Percentiles rank a stretch among this genome's conserved stretches.
Evolutionary conservation across 2,797 vertebrate genomes (phyloP).

Genomic region (Momotus momota): DNA sequence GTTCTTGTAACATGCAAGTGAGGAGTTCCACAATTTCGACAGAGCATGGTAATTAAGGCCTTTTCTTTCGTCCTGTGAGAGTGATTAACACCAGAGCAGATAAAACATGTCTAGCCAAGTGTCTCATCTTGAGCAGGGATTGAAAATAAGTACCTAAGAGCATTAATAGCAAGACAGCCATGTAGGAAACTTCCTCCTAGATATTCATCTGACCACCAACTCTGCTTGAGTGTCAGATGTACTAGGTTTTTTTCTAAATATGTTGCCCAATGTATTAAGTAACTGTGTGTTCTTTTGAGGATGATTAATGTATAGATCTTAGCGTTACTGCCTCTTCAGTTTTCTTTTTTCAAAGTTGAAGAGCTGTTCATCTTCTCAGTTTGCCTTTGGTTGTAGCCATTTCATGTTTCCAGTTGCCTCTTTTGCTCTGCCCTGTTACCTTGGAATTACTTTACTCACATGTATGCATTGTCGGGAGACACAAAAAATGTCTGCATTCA

Average conservation of each 20-base stretch:
- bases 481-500: neutral
- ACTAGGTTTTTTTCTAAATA: neutral
- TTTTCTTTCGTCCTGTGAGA: neutral
- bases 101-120: neutral
- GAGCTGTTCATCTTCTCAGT: neutral
- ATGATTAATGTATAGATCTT: neutral
- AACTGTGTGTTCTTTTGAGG: neutral
- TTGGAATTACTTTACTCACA: neutral
- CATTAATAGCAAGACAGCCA: neutral
- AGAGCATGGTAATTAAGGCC: neutral
- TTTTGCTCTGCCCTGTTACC: neutral
- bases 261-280: neutral
- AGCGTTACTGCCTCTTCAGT: neutral
- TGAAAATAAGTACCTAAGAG: neutral
- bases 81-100: neutral
- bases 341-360: neutral
- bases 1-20: rapidly evolving
- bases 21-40: neutral
- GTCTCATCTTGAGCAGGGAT: neutral
- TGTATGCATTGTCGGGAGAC: neutral
- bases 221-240: neutral
- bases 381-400: neutral
- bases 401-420: neutral
- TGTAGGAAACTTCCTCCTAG: neutral
- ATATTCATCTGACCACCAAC: neutral